Percentiles rank a stretch among this genome's conserved stretches.
phyloP scores from a whole-genome alignment of 2,113 vertebrate species.

The Rhinichthys klamathensis region DNA sequence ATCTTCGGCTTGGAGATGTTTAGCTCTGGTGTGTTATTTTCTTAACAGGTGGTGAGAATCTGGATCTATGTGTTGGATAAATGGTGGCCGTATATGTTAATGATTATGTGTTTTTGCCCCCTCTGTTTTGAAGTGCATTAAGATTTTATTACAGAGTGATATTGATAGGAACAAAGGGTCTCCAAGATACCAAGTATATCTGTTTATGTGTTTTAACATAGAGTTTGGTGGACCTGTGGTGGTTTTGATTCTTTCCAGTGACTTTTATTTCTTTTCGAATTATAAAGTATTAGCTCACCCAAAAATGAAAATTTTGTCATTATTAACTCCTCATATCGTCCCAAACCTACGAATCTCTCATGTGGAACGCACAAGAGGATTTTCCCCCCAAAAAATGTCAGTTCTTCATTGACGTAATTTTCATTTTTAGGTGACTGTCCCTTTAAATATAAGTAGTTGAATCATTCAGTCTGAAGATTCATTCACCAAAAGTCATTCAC shows the following conservation, averaged over 20 bases:
- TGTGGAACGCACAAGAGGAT: too few relatives aligned
- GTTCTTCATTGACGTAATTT: too few relatives aligned
- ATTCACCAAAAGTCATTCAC: background rate
- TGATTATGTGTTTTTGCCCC: background rate
- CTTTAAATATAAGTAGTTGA: background rate
- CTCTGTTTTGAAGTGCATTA: background rate
- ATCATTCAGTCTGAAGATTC: background rate
- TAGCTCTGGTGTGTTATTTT: constrained; percentile 12
- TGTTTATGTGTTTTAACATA: background rate
- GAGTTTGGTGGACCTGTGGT: background rate
- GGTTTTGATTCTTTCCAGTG: background rate
- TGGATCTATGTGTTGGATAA: background rate
- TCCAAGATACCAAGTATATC: background rate
- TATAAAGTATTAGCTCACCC: too few relatives aligned
- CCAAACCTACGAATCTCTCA: background rate
- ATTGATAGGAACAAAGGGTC: background rate
- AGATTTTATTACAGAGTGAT: background rate
- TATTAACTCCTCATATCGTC: background rate
- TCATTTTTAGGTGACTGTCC: background rate
- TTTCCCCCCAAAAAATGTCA: too few relatives aligned
- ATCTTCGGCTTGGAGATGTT: background rate
- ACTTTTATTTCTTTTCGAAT: background rate
- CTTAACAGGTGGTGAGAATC: background rate
- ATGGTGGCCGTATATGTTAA: background rate
- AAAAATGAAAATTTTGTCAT: background rate